Base-by-base conservation (phyloP, 1,140 invertebrate species). In the Drosophila pandora region DNA sequence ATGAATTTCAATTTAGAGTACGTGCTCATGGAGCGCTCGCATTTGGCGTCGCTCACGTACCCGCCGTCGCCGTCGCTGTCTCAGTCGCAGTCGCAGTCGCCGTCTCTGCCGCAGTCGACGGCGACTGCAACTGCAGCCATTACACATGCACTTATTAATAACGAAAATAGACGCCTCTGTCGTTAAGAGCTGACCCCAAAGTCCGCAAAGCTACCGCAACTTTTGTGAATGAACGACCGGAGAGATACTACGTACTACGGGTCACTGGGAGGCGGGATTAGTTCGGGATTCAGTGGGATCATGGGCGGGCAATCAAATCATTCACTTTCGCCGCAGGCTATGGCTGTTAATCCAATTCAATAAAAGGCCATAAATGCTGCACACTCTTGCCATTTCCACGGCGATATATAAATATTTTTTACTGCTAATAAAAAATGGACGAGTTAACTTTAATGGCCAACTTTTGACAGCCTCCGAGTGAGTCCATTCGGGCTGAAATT, bases 1-100 rank as follows among this genome's bases (percentile, higher is more conserved):
- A 75, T 75, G 83, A 87, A 87, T 87, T 87, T 88, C 75, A 87
- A 88, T 88, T 75, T 88, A 72, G 43, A 69, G 75, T 83, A 87
- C 82, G 82, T 87, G 82, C 71, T 70, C 84, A 83, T 87, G 79
- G 65, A 75, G 62, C 71, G 69, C 65, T 77, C 78, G 74, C 78
- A 49, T 63, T 83, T 49, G 25, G 30, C 68, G 82, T 62, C 68
- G 59, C 78, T 76, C 83, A 78, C 82, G 83, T 78, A 69, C 47
- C 37, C 53, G 56, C 45, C 23, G 72, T 39, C 59, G 28, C n/a
- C n/a, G 60, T 53, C 22, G 55, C 13, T 13, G 43, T 10, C 37
- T 39, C 48, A 13, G 53, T 49, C 30, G 52, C 39, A 22, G 65
- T 32, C 41, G 22, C 39, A 2, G 54, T 25, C 2, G 48, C 22